Evolutionary conservation across 2,888 invertebrate genomes (phyloP).

Genomic region (Scaptomyza cyrtandrae): DNA sequence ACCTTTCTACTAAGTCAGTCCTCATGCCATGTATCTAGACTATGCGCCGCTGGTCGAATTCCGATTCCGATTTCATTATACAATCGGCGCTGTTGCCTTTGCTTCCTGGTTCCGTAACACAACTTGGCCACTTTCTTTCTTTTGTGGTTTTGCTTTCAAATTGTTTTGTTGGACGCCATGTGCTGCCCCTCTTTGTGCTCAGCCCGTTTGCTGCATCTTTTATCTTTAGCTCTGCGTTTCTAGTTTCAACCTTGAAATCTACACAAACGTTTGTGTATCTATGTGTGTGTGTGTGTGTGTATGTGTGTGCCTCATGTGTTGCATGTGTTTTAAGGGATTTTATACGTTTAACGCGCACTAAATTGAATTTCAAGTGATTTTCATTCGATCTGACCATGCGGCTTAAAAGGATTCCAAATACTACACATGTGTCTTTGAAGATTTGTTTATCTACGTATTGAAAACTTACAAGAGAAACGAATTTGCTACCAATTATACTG

Average conservation of each 20-base stretch:
- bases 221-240: constrained; percentile 14
- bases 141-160: constrained; percentile 67
- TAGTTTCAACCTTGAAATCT: constrained; percentile 30
- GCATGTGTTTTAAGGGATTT: constrained; percentile 47
- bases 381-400: constrained; percentile 8
- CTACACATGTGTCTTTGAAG: neutral
- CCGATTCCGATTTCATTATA: constrained; percentile 71
- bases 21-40: constrained; percentile 23
- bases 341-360: constrained; percentile 37
- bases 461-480: neutral
- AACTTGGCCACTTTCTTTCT: constrained; percentile 53
- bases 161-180: constrained; percentile 60
- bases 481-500: neutral
- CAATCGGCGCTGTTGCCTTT: constrained; percentile 50
- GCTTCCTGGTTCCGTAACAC: constrained; percentile 50
- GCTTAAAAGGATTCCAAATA: neutral
- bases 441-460: neutral
- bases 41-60: constrained; percentile 48
- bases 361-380: constrained; percentile 51
- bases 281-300: constrained; percentile 12
- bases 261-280: constrained; percentile 1
- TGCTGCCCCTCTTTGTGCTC: neutral
- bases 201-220: constrained; percentile 13
- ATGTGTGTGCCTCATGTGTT: constrained; percentile 50
- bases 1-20: constrained; percentile 1